A percentile compares a stretch with the other conserved stretches of the same genome.
These are phyloP conservation scores for Pelecanus crispus DNA, from an alignment of 2,113 vertebrate species.

Conservation along the genomic window DNA sequence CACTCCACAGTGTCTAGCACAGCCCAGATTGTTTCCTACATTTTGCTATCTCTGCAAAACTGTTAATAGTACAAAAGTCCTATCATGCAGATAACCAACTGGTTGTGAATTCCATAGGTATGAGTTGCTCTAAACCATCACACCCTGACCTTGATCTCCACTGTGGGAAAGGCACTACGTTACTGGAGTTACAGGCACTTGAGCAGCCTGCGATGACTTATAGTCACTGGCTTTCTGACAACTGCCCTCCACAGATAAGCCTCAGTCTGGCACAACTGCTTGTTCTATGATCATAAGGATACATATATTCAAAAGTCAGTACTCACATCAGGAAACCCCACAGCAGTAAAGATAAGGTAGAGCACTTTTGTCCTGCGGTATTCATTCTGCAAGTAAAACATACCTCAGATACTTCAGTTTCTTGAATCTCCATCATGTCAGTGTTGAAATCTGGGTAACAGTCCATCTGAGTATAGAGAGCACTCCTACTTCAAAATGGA, in stretches of 20 bases:
- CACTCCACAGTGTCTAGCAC: neutral
- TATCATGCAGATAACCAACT: neutral
- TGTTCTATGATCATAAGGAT: neutral
- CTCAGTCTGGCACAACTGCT: neutral
- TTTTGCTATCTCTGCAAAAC: neutral
- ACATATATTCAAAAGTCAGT: neutral
- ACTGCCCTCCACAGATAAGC: neutral
- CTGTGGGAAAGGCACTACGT: neutral
- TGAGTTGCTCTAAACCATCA: neutral
- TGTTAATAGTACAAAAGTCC: accelerated
- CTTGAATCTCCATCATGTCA: neutral
- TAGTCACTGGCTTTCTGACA: neutral
- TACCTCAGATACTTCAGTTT: neutral
- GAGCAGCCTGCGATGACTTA: neutral
- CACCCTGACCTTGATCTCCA: neutral
- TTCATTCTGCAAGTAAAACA: neutral
- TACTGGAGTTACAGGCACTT: neutral
- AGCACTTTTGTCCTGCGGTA: neutral
- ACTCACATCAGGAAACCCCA: neutral
- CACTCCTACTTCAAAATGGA: neutral
- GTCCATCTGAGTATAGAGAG: neutral
- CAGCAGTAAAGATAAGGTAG: neutral
- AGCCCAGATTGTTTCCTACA: neutral
- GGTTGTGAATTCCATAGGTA: neutral
- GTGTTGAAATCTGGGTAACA: neutral